These are phyloP conservation scores for Ptilorrhoa leucosticta DNA, from an alignment of 2,113 vertebrate genomes.

Conservation along the genomic window DNA sequence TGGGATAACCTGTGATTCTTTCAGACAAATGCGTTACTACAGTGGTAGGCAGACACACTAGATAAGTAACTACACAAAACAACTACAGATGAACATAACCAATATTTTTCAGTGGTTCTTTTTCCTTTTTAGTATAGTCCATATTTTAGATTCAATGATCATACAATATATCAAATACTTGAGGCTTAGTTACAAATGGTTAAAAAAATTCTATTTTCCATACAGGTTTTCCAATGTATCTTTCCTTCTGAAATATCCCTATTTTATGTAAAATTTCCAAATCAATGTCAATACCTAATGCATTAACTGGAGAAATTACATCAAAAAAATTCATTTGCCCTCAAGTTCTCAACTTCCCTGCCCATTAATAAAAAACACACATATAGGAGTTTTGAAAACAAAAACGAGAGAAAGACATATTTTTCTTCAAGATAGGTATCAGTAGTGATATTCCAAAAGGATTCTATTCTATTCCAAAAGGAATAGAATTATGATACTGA, in stretches of 20 bases:
- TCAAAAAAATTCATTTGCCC: not conserved
- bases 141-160: not conserved
- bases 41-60: not conserved
- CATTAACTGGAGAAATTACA: not conserved
- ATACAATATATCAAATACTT: not conserved
- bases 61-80: not conserved
- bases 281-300: not conserved
- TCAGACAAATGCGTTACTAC: not conserved
- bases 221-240: not conserved
- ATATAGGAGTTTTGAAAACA: not conserved
- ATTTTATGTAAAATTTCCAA: not conserved
- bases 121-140: not conserved
- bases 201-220: not conserved
- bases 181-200: not conserved
- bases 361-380: not conserved
- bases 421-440: not conserved
- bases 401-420: not conserved
- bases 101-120: not conserved
- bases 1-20: not conserved
- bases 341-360: not conserved
- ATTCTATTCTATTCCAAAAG: not conserved
- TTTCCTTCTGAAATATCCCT: not conserved
- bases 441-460: not conserved
- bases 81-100: not conserved
- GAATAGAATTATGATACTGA: not conserved